A percentile compares a stretch with the other conserved stretches of the same genome.
These are phyloP conservation scores for Onychostoma macrolepis DNA, from an alignment of 2,113 vertebrate species.

Conservation along the genomic window DNA sequence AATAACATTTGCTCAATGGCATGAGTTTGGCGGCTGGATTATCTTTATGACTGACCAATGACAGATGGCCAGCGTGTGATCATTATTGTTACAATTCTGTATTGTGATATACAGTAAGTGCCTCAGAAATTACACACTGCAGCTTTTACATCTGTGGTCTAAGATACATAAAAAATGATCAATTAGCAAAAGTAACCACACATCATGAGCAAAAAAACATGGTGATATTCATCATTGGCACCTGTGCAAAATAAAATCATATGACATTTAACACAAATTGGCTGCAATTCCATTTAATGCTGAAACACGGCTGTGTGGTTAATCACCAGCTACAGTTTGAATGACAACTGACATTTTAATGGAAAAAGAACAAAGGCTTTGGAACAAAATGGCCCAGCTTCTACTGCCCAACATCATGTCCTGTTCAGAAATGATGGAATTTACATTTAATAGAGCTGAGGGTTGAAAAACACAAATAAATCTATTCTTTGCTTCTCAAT, in stretches of 20 bases:
- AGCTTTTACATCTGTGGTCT: not conserved
- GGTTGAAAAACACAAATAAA: slow-evolving; percentile 22
- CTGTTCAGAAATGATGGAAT: slow-evolving; percentile 33
- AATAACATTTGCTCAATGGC: not conserved
- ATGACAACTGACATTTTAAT: slow-evolving; percentile 45
- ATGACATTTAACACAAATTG: slow-evolving; percentile 22
- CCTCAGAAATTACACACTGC: not conserved
- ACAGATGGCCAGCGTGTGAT: not conserved
- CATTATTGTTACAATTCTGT: not conserved
- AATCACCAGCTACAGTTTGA: slow-evolving; percentile 31
- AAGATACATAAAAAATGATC: not conserved
- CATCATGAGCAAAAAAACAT: not conserved
- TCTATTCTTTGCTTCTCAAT: slow-evolving; percentile 23
- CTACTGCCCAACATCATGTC: slow-evolving; percentile 5
- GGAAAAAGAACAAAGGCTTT: not conserved
- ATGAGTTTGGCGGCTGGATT: not conserved
- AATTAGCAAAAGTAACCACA: not conserved
- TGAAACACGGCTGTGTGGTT: slow-evolving; percentile 28
- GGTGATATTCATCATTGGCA: not conserved
- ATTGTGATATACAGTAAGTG: not conserved
- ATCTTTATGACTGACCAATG: not conserved
- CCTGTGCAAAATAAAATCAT: slow-evolving; percentile 20
- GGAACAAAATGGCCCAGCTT: slow-evolving; percentile 35
- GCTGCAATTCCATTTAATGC: slow-evolving; percentile 12
- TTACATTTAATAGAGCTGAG: slow-evolving; percentile 19